Conservation (phyloP, 2,113 vertebrate species). For the Laticauda colubrina region DNA sequence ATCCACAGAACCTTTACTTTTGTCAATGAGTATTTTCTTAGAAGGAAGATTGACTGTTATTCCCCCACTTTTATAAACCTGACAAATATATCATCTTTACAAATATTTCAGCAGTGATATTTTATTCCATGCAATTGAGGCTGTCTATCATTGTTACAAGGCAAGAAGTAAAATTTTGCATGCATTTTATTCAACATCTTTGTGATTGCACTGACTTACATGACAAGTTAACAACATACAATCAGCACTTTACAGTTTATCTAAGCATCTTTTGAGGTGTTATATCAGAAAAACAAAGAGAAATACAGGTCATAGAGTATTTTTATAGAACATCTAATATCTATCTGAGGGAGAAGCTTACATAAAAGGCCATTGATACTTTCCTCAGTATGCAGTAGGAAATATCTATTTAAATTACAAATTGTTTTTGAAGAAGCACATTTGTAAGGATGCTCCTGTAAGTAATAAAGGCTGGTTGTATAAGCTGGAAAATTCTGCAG, state of each 20-base stretch:
- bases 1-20: constrained; percentile 28
- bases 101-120: constrained; percentile 45
- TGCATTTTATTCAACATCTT: constrained; percentile 71
- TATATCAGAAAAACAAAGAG: constrained; percentile 71
- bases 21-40: constrained; percentile 47
- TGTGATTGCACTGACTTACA: constrained; percentile 82
- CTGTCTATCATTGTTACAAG: constrained; percentile 57
- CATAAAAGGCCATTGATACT: constrained; percentile 45
- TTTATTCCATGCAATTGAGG: constrained; percentile 64
- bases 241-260: constrained; percentile 79
- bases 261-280: constrained; percentile 75
- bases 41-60: constrained; percentile 43
- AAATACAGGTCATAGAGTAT: constrained; percentile 46
- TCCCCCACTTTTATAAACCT: constrained; percentile 60
- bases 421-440: constrained; percentile 39
- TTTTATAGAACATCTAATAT: constrained; percentile 58
- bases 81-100: constrained; percentile 54
- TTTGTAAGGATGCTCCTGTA: constrained; percentile 31
- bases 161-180: constrained; percentile 43
- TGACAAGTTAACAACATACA: constrained; percentile 72
- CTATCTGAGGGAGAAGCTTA: constrained; percentile 44
- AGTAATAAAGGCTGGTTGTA: constrained; percentile 27
- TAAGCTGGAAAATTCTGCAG: constrained; percentile 13
- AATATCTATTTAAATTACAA: constrained; percentile 46
- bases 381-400: constrained; percentile 50